Conservation (phyloP, 1,140 invertebrate genomes). For the Meloidogyne chitwoodi region DNA sequence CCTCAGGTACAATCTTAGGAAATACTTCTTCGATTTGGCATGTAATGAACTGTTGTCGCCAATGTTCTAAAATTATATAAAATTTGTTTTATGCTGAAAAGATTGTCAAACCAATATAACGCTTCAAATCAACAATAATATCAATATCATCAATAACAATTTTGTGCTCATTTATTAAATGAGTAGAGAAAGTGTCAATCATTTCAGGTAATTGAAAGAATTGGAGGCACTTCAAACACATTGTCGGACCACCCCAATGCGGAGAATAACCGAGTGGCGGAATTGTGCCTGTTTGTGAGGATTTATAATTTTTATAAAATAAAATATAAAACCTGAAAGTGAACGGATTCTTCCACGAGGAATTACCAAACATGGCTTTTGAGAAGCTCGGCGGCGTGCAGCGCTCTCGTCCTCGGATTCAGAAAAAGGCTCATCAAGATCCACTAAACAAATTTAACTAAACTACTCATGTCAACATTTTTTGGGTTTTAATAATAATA, state of each 20-base stretch:
- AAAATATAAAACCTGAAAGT: constrained; percentile 43
- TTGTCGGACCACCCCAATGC: constrained; percentile 60
- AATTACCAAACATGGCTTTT: constrained; percentile 52
- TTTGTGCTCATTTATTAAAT: constrained; percentile 40
- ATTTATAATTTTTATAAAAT: neutral
- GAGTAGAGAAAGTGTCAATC: constrained; percentile 46
- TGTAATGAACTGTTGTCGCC: constrained; percentile 58
- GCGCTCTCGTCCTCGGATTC: constrained; percentile 56
- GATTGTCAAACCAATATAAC: constrained; percentile 28
- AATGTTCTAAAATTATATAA: constrained; percentile 52
- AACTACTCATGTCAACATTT: neutral
- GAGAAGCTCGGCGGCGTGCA: constrained; percentile 8
- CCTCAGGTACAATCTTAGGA: constrained; percentile 50
- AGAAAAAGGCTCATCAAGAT: constrained; percentile 57
- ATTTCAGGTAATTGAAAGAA: constrained; percentile 58
- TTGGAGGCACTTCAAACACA: constrained; percentile 56
- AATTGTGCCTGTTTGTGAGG: constrained; percentile 47
- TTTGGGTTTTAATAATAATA: constrained; percentile 16
- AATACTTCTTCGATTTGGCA: constrained; percentile 51
- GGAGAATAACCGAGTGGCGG: constrained; percentile 54
- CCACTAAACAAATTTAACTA: constrained; percentile 38
- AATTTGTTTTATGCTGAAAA: neutral
- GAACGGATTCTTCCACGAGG: constrained; percentile 58
- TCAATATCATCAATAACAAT: constrained; percentile 58
- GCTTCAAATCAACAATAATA: constrained; percentile 57